Conservation (phyloP, 2,797 vertebrate genomes). For the Acomys russatus region DNA sequence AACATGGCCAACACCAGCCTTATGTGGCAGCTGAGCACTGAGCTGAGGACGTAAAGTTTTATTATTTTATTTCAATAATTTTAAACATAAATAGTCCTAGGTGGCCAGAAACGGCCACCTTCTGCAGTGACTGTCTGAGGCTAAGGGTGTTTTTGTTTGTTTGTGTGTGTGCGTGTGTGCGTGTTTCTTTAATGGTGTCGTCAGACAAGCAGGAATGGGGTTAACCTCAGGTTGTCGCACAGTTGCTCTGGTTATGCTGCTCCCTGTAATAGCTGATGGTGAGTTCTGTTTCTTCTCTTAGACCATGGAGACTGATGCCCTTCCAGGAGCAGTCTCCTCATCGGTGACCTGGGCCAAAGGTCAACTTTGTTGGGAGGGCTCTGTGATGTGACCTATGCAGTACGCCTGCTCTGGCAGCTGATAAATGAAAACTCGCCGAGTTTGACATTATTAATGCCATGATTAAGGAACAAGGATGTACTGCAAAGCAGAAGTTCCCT, state of each 20-base stretch:
- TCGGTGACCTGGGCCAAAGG: neutral
- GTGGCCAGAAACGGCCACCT: neutral
- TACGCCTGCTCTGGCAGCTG: neutral
- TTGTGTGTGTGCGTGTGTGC: neutral
- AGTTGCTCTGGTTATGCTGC: neutral
- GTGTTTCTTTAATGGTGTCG: neutral
- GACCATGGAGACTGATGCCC: neutral
- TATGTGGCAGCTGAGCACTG: neutral
- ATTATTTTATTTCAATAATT: neutral
- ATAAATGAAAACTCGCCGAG: neutral
- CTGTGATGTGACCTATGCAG: rapidly evolving
- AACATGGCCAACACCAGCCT: neutral
- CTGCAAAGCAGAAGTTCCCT: neutral
- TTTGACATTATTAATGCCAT: neutral
- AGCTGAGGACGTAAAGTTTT: neutral
- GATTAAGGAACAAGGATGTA: neutral
- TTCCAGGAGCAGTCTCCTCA: neutral
- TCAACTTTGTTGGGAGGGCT: neutral
- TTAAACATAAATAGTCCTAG: neutral
- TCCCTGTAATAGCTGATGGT: no score
- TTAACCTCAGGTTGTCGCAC: neutral
- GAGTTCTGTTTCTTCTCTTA: neutral
- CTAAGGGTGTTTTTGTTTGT: neutral
- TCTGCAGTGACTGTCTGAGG: neutral
- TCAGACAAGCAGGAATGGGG: neutral